Evolutionary conservation across 2,797 vertebrate genomes (phyloP).

Genomic region (Pelodytes ibericus): DNA sequence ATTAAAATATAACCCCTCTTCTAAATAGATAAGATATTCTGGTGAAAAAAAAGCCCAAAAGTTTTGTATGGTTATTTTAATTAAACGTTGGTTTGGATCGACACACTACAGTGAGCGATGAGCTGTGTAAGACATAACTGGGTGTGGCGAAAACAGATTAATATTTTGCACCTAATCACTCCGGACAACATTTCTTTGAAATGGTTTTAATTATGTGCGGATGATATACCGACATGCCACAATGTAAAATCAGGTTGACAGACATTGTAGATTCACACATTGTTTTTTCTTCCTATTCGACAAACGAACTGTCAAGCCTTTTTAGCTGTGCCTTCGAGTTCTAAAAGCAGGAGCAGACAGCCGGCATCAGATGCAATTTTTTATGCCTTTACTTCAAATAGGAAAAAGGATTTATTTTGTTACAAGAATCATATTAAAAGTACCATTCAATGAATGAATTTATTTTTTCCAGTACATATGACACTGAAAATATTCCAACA

Average conservation of each 20-base stretch:
- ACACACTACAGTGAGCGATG: slow-evolving; percentile 25
- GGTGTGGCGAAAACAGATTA: slow-evolving; percentile 38
- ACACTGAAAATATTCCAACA: neutral
- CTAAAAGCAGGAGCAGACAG: slow-evolving; percentile 12
- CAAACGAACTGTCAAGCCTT: slow-evolving; percentile 18
- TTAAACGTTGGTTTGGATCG: slow-evolving; percentile 38
- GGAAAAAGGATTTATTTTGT: neutral
- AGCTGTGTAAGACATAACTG: slow-evolving; percentile 48
- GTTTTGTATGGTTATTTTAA: neutral
- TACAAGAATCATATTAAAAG: neutral
- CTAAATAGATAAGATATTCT: neutral
- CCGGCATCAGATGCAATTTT: slow-evolving; percentile 5
- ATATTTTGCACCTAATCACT: slow-evolving; percentile 50
- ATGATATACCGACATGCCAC: slow-evolving; percentile 38
- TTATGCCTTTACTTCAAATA: neutral
- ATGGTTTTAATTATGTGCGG: slow-evolving; percentile 43
- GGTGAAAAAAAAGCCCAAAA: neutral
- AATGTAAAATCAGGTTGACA: slow-evolving; percentile 29
- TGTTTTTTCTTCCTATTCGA: neutral
- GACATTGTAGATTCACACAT: slow-evolving; percentile 28
- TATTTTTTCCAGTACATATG: neutral
- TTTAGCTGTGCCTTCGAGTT: neutral
- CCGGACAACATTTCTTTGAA: slow-evolving; percentile 34
- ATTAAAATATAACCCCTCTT: neutral
- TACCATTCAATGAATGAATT: neutral